Evolutionary conservation across 1,140 invertebrate species (phyloP), one percentile per base, ranked within the genome.

Genomic region (Drosophila orena): DNA sequence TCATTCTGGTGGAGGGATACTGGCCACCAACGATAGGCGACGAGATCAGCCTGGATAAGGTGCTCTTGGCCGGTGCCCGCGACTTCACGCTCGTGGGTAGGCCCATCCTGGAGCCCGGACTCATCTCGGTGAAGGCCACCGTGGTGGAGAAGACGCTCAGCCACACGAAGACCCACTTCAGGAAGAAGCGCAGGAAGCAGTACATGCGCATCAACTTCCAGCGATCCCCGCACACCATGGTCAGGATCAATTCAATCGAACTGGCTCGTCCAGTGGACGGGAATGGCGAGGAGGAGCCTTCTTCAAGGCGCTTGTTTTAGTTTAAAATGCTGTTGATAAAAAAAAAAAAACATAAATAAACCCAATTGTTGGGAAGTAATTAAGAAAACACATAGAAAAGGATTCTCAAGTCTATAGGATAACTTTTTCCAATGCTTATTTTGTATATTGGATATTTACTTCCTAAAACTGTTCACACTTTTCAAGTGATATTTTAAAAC

Each of bases 101-200:
- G 52, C 98, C 98, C 1, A 69, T 98, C 14, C 92, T 98, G 8
- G 95, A 96, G 89, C 93, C 94, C 27, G 95, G 96, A 50, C 91
- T 97, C 34, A 96, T 97, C 0, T 93, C 93, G 50, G 94, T 99
- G 1, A 95, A 96, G 69, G 97, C 96, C 0, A 98, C 97, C 35
- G 95, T 99, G 6, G 95, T 99, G 49, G 97, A 98, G 73, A 98
- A 98, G 92, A 97, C 96, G 1, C 93, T 98, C 1, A 97, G 97
- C 1, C 95, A 97, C 77, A 97, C 96, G 1, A 96, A 96, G 91
- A 96, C 95, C 52, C 93, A 95, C 81, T 97, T 97, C 88, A 94
- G 94, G 20, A 95, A 96, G 90, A 96, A 94, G 78, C 94, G 94
- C 75, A 95, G 96, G 91, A 96, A 97, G 93, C 96, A 97, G 71